These are phyloP conservation scores for Arctia plantaginis DNA, from an alignment of 2,888 invertebrate genomes.

Conservation along the genomic window DNA sequence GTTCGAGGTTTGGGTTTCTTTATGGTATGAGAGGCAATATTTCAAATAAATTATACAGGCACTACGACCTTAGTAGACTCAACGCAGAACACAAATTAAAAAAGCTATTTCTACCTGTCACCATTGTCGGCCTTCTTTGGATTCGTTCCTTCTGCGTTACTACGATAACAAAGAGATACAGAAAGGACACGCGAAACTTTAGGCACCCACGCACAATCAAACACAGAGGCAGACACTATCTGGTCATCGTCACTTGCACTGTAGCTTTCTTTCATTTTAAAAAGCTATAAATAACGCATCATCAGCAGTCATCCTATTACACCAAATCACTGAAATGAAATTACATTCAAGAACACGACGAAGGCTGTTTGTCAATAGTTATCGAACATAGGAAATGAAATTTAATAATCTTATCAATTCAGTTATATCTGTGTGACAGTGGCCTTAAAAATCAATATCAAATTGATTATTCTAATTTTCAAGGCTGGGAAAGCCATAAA, in stretches of 20 bases:
- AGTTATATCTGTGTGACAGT: slow-evolving; percentile 33
- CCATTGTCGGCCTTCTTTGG: background rate
- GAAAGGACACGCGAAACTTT: slow-evolving; percentile 35
- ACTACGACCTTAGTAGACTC: background rate
- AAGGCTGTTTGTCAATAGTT: slow-evolving; percentile 25
- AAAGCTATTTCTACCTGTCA: slow-evolving; percentile 17
- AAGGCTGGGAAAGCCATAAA: slow-evolving; percentile 23
- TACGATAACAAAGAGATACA: slow-evolving; percentile 33
- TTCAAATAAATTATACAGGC: background rate
- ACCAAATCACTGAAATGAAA: slow-evolving; percentile 17
- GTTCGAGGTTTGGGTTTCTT: background rate
- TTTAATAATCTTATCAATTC: slow-evolving; percentile 39
- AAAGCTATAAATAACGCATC: background rate
- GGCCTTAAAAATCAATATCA: slow-evolving; percentile 47
- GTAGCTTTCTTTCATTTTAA: slow-evolving; percentile 33
- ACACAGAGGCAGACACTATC: slow-evolving; percentile 10
- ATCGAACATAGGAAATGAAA: slow-evolving; percentile 45
- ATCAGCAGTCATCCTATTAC: slow-evolving; percentile 9
- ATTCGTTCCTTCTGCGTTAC: slow-evolving; percentile 12
- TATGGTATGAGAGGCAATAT: background rate
- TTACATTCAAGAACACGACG: slow-evolving; percentile 25
- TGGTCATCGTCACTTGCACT: slow-evolving; percentile 23
- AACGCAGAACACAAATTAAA: background rate
- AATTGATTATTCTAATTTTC: slow-evolving; percentile 42
- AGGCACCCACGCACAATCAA: slow-evolving; percentile 28